Conservation (phyloP, 1,140 invertebrate genomes). For the Heliconius congener region DNA sequence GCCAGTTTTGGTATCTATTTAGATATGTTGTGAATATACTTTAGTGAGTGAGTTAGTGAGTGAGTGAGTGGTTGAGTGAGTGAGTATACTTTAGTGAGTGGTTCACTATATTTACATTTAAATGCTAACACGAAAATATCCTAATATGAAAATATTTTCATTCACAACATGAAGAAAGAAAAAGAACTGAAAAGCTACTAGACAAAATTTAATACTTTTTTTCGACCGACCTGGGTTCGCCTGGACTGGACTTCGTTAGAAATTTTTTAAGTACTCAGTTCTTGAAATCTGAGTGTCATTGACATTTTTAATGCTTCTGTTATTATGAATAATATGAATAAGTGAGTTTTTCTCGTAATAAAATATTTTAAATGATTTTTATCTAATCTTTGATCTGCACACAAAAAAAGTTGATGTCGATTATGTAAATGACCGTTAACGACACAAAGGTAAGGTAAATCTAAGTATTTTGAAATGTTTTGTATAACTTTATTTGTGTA, state of each 20-base stretch:
- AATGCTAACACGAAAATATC: too few relatives aligned
- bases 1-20: too few relatives aligned
- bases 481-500: background rate
- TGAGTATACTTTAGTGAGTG: too few relatives aligned
- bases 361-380: background rate
- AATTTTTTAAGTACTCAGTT: background rate
- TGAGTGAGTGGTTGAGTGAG: too few relatives aligned
- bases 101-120: too few relatives aligned
- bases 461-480: background rate
- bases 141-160: background rate
- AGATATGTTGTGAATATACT: too few relatives aligned
- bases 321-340: background rate
- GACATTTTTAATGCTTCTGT: slow-evolving; percentile 8
- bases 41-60: too few relatives aligned
- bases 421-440: background rate
- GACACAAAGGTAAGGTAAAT: background rate
- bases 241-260: slow-evolving; percentile 12
- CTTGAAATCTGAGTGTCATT: background rate
- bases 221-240: background rate
- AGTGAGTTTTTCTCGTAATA: background rate
- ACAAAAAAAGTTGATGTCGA: background rate
- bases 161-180: background rate
- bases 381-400: background rate
- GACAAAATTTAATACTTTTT: slow-evolving; percentile 1
- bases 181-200: slow-evolving; percentile 2